A percentile compares a stretch with the other conserved stretches of the same genome.
Evolutionary conservation across 2,797 vertebrate genomes (phyloP).

Genomic region (Balearica regulorum): DNA sequence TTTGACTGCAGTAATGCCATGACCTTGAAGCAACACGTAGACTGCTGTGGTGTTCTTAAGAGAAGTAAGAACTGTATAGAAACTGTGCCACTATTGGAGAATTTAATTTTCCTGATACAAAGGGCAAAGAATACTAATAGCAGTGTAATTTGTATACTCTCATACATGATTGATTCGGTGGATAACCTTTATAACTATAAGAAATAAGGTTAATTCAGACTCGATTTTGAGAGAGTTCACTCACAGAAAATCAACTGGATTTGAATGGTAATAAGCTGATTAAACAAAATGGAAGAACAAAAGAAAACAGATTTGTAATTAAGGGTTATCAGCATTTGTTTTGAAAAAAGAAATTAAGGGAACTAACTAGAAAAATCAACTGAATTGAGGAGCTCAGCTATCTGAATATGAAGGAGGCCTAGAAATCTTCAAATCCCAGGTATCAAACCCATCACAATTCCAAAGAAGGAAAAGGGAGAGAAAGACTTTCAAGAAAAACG

Average conservation of each 20-base stretch:
- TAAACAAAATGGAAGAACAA: constrained; percentile 17
- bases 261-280: constrained; percentile 38
- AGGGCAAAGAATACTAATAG: neutral
- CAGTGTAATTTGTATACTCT: neutral
- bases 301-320: neutral
- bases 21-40: neutral
- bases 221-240: neutral
- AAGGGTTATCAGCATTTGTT: neutral
- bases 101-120: neutral
- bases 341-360: neutral
- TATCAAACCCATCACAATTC: neutral
- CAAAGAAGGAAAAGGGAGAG: neutral
- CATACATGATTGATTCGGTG: neutral
- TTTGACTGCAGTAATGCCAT: neutral
- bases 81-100: neutral
- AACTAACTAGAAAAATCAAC: neutral
- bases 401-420: neutral
- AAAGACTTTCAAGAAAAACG: neutral
- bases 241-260: neutral
- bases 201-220: constrained; percentile 31
- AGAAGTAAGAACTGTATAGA: neutral
- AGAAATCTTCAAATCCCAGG: neutral
- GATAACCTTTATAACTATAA: neutral
- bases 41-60: neutral
- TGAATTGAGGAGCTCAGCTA: neutral